A percentile compares a stretch with the other conserved stretches of the same genome.
These are phyloP conservation scores for Amblyornis subalaris DNA, from an alignment of 2,113 vertebrate genomes.

Conservation along the genomic window DNA sequence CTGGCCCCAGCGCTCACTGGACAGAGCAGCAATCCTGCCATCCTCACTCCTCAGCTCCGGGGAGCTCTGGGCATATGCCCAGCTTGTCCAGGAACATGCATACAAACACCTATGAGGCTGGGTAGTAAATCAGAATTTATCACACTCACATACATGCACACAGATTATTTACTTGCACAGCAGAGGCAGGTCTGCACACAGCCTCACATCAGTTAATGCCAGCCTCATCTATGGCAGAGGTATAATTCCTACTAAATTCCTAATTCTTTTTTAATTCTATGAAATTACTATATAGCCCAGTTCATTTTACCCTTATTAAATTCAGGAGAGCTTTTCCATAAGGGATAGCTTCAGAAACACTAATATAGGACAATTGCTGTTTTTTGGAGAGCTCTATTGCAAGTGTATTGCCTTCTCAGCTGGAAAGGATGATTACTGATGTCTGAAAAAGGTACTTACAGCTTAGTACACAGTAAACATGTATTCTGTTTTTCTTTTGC, in stretches of 20 bases:
- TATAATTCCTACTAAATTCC: constrained; percentile 36
- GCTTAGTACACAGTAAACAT: constrained; percentile 72
- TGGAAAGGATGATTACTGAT: constrained; percentile 63
- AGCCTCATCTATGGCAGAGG: background rate
- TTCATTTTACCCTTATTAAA: constrained; percentile 24
- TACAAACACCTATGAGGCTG: background rate
- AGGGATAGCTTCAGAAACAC: constrained; percentile 58
- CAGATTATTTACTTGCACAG: background rate
- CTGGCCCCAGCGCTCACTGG: accelerated
- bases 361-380: constrained; percentile 56
- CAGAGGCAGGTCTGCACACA: background rate
- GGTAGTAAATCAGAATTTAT: background rate
- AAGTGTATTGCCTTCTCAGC: constrained; percentile 70
- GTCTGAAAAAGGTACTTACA: constrained; percentile 75
- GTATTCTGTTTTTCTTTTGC: constrained; percentile 75
- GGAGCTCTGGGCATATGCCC: background rate
- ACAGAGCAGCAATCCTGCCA: background rate
- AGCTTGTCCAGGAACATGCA: accelerated
- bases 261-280: constrained; percentile 36
- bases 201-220: background rate
- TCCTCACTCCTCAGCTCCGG: accelerated
- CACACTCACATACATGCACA: accelerated
- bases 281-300: constrained; percentile 30
- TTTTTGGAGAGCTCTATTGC: constrained; percentile 61
- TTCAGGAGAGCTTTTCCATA: constrained; percentile 29